These are phyloP conservation scores for Belonocnema kinseyi DNA, from an alignment of 1,140 invertebrate genomes.

Conservation along the genomic window DNA sequence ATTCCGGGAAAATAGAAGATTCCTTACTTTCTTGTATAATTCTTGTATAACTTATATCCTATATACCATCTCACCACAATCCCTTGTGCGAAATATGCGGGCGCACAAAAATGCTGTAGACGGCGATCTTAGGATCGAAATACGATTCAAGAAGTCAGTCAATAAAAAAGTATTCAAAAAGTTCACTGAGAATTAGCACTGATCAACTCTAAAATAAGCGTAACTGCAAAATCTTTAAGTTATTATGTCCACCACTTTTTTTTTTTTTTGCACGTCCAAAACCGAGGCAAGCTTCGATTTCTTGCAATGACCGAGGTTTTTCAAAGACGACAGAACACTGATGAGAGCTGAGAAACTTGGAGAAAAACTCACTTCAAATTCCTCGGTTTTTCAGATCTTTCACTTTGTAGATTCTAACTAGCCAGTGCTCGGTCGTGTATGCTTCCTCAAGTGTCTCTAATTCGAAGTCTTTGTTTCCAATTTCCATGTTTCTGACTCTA, in stretches of 20 bases:
- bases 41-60: slow-evolving; percentile 5
- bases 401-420: slow-evolving; percentile 96
- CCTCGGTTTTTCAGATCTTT: slow-evolving; percentile 92
- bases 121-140: not conserved
- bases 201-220: not conserved
- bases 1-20: slow-evolving; percentile 14
- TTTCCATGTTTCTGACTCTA: slow-evolving; percentile 92
- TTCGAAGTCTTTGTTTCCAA: slow-evolving; percentile 97
- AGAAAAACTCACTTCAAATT: slow-evolving; percentile 51
- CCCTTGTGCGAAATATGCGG: slow-evolving; percentile 2
- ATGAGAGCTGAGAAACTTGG: not conserved
- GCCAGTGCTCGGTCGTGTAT: slow-evolving; percentile 97
- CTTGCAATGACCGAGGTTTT: not conserved
- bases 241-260: no score
- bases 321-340: not conserved
- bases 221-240: not conserved
- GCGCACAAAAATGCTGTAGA: not conserved
- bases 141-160: not conserved
- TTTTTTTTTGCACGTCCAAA: not conserved
- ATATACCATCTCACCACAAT: slow-evolving; percentile 16
- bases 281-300: not conserved
- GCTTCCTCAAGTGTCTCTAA: slow-evolving; percentile 94
- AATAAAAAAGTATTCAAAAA: slow-evolving; percentile 3
- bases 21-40: not conserved
- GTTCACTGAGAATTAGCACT: not conserved